Base-by-base conservation (phyloP, 2,888 invertebrate species). In the Nymphalis c-album region DNA sequence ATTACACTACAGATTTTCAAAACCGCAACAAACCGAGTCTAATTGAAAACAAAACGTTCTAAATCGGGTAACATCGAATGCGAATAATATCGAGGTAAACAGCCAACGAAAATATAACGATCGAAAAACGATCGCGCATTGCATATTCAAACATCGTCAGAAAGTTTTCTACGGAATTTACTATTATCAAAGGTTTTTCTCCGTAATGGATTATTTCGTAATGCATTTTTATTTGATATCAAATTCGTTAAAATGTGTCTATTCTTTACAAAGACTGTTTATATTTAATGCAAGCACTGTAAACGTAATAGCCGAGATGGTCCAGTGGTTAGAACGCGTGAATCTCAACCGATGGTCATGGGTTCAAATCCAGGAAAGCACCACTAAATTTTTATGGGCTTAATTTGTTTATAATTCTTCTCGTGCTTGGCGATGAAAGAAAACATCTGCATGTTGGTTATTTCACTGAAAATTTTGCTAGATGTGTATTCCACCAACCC, bases 31-130 rank as follows among this genome's bases (percentile, higher is more conserved):
- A 66, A 69, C 18, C 58, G 13, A 64, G 40, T 48, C 46, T 63
- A 68, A 64, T 67, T 55, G 69, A 67, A 72, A 64, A 68, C 70
- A 70, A 67, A 62, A 64, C 45, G 66, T 72, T 68, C 57, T 68
- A 69, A 64, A 66, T 73, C 69, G 26, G 66, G 70, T 53, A 55
- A 50, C 64, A 60, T 61, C 71, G 22, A 69, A 51, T 40, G 67
- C 67, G 69, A 71, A 69, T 62, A 69, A 64, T 69, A 63, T 61
- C 20, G 58, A 31, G 58, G 60, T 66, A 71, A 67, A 64, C 60
- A 62, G 58, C 64, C 62, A 60, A 67, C 51, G 57, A 67, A 69
- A 69, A 67, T 63, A 69, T 58, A 64, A 63, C 45, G 60, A 60
- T 47, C 40, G 20, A 20, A 63, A 64, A 66, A 59, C 51, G 20